phyloP scores from a whole-genome alignment of 2,797 vertebrate species.

The Eleutherodactylus coqui region DNA sequence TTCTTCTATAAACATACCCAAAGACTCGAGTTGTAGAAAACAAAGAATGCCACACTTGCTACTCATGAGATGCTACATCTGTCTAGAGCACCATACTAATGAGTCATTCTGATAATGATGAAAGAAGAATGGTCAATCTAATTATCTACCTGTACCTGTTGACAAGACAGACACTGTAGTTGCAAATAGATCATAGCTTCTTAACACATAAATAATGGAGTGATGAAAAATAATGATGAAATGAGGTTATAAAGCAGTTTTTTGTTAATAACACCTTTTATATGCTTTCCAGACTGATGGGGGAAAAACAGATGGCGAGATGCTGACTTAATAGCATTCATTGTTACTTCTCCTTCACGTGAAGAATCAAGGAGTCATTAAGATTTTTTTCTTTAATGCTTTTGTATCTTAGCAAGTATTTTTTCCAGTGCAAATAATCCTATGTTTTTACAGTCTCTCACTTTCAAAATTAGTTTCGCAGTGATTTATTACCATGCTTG shows the following conservation, averaged over 20 bases:
- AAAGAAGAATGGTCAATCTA: not conserved
- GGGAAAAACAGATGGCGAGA: slow-evolving; percentile 40
- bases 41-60: not conserved
- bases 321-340: slow-evolving; percentile 45
- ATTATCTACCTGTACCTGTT: not conserved
- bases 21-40: not conserved
- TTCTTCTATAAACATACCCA: no score
- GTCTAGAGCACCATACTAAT: not conserved
- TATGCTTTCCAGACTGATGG: not conserved
- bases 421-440: slow-evolving; percentile 42
- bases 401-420: slow-evolving; percentile 46
- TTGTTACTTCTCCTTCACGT: slow-evolving; percentile 28
- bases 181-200: not conserved
- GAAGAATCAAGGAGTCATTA: slow-evolving; percentile 48
- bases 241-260: not conserved
- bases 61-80: not conserved
- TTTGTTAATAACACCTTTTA: not conserved
- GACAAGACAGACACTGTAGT: not conserved
- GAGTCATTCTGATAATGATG: not conserved
- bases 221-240: slow-evolving; percentile 15
- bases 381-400: slow-evolving; percentile 51
- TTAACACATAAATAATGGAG: not conserved
- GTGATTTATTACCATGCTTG: slow-evolving; percentile 6
- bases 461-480: slow-evolving; percentile 15
- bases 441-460: slow-evolving; percentile 27